These are phyloP conservation scores for Rhizoglyphus robini DNA, from an alignment of 1,140 invertebrate genomes.

Conservation along the genomic window DNA sequence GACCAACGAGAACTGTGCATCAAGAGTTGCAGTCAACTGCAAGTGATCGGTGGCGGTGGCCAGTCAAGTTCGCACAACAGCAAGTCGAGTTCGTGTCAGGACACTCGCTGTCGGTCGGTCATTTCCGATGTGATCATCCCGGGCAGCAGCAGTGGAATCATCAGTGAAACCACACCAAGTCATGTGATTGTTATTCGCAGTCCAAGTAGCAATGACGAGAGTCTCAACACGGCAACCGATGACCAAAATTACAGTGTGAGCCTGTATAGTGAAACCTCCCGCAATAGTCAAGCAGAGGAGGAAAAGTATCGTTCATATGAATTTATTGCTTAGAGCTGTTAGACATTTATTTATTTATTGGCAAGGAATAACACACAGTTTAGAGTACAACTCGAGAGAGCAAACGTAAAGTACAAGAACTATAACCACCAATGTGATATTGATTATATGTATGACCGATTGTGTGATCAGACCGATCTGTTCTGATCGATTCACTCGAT, in stretches of 20 bases:
- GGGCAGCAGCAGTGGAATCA: neutral
- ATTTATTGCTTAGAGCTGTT: neutral
- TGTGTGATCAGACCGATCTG: no score
- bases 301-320: neutral
- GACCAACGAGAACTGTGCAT: neutral
- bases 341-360: no score
- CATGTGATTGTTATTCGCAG: neutral
- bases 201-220: neutral
- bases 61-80: neutral
- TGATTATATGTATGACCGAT: no score
- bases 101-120: neutral
- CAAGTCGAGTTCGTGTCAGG: neutral
- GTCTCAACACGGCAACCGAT: no score
- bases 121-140: neutral
- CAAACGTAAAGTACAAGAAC: no score
- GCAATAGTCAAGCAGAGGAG: neutral
- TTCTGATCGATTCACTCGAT: no score
- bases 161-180: no score
- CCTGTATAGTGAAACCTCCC: no score
- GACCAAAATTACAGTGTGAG: no score
- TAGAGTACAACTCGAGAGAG: no score
- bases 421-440: no score
- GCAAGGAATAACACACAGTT: no score
- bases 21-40: slow-evolving; percentile 6
- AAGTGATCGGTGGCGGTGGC: neutral